phyloP scores from a whole-genome alignment of 2,797 vertebrate genomes.

The Amniataba percoides region DNA sequence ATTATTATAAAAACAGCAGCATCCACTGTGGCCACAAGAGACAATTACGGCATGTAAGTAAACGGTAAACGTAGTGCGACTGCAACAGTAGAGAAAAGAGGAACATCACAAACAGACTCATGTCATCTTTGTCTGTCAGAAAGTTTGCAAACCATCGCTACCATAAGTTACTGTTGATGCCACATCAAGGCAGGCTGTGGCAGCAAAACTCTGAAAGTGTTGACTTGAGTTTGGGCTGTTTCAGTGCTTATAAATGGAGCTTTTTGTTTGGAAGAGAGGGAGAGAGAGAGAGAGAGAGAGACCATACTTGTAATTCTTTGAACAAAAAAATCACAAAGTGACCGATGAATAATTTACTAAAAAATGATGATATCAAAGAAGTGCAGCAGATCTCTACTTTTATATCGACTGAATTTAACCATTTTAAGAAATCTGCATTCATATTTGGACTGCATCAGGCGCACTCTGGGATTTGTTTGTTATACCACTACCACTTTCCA shows the following conservation, averaged over 20 bases:
- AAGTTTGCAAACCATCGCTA: not conserved
- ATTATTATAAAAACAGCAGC: not conserved
- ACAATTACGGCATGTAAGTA: no score
- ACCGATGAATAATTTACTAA: no score
- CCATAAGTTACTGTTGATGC: no score
- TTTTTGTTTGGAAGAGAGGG: no score
- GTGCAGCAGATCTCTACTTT: not conserved
- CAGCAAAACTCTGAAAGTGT: not conserved
- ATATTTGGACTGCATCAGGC: not conserved
- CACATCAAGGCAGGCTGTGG: not conserved
- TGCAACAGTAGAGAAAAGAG: not conserved
- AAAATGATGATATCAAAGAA: not conserved
- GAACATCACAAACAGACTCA: not conserved
- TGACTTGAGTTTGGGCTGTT: not conserved
- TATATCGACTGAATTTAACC: no score
- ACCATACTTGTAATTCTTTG: no score
- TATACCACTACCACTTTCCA: conserved; percentile 10
- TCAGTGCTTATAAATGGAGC: not conserved
- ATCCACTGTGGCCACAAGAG: no score
- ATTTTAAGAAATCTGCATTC: no score
- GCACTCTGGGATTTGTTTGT: conserved; percentile 13
- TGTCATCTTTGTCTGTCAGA: not conserved
- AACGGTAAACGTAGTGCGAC: not conserved
- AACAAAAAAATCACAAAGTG: no score
- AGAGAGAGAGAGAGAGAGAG: no score